These are phyloP conservation scores for Dromas ardeola DNA, from an alignment of 2,113 vertebrate genomes.

Conservation along the genomic window DNA sequence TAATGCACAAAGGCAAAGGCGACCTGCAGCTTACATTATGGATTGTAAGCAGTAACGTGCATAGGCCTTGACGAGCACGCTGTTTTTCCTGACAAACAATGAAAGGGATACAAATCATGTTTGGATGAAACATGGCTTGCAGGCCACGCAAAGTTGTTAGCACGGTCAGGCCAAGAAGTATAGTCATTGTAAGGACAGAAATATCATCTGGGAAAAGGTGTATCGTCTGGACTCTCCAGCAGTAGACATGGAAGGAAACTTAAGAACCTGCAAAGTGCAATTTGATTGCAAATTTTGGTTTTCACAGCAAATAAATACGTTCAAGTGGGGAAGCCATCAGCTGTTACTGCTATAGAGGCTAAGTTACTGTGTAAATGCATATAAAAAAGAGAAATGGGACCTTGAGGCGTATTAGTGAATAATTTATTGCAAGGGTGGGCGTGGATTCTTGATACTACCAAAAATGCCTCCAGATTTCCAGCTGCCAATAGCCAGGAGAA, in stretches of 20 bases:
- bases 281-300: neutral
- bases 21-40: fast-evolving
- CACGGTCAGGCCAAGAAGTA: fast-evolving
- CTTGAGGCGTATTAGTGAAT: neutral
- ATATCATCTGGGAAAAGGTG: neutral
- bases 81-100: neutral
- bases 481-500: neutral
- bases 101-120: neutral
- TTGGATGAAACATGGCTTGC: fast-evolving
- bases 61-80: fast-evolving
- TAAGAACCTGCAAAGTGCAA: neutral
- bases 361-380: neutral
- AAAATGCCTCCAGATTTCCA: neutral
- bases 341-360: neutral
- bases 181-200: neutral
- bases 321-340: neutral
- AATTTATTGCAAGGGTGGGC: neutral
- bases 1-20: neutral
- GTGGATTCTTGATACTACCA: neutral
- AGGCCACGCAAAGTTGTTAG: neutral
- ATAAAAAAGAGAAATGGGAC: neutral
- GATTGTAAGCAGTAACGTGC: fast-evolving
- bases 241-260: neutral
- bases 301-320: neutral
- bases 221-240: neutral